Evolutionary conservation across 2,888 invertebrate species (phyloP), one percentile per base, ranked within the genome.

Genomic region (Pammene aurita): DNA sequence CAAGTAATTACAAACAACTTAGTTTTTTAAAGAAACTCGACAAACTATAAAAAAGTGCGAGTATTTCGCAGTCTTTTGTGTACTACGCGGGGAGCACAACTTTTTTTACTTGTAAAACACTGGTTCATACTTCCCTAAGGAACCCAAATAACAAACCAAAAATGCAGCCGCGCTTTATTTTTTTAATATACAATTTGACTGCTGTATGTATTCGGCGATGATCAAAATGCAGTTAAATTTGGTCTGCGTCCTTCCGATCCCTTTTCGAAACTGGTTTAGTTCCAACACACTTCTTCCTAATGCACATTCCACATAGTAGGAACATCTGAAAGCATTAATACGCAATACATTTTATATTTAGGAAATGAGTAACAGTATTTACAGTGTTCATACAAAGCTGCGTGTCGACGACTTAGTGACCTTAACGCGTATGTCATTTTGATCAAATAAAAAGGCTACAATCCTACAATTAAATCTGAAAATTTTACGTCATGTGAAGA

Each of bases 401-500:
- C 55, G 48, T 61, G 67, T 26, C 26, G 14, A 48, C 38, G 55
- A 46, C 35, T 38, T 38, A 67, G 54, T 48, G 46, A 11, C 13
- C 13, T 16, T 35, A 44, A 52, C 52, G 26, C 14, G 48, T 48
- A 48, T 42, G 26, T 48, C 34, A 62, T 48, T 44, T 50, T 13
- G 26, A 46, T 18, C 11, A 44, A 42, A 58, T 41, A 16, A 61
- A 41, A 41, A 46, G 34, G 18, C 10, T n/a, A 58, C 35, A 38
- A 62, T 57, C 54, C 35, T 46, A 35, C 18, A 61, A 16, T 65
- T 74, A 75, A 84, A 88, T 88, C 88, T 88, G 88, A 89, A 89
- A 88, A 89, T 88, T 72, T 88, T 88, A 89, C 88, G 65, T 83
- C 78, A 74, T 80, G 81, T 83, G 73, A 70, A 41, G 14, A 18